phyloP scores from a whole-genome alignment of 2,888 invertebrate genomes.

The Quadriops clusia region DNA sequence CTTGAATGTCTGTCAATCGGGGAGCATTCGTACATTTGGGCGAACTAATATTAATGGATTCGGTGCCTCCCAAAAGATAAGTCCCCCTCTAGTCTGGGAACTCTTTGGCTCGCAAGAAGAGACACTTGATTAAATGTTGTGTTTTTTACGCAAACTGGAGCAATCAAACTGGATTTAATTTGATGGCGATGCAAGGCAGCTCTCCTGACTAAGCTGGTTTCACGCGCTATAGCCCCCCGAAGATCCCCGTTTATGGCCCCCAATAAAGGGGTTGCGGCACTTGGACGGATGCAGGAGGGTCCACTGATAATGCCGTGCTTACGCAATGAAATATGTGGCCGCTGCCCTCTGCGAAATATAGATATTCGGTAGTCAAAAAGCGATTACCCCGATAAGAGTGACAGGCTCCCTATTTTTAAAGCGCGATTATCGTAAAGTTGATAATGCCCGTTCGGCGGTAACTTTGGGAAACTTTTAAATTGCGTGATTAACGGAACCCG shows the following conservation, averaged over 20 bases:
- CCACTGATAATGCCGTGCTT: constrained; percentile 18
- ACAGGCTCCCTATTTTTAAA: too few relatives aligned
- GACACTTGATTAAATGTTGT: constrained; percentile 17
- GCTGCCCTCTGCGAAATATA: too few relatives aligned
- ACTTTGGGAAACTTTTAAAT: too few relatives aligned
- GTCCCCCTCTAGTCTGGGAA: too few relatives aligned
- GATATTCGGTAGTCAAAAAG: too few relatives aligned
- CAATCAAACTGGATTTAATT: constrained; percentile 19
- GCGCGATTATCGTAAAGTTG: too few relatives aligned
- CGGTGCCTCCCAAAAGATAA: constrained; percentile 24
- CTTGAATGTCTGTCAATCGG: too few relatives aligned
- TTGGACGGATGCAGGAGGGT: constrained; percentile 14
- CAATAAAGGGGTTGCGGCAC: constrained; percentile 16
- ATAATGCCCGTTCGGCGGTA: too few relatives aligned
- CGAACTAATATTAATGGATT: constrained; percentile 26
- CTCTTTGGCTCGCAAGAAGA: too few relatives aligned
- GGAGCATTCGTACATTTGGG: too few relatives aligned
- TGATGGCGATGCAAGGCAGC: constrained; percentile 15
- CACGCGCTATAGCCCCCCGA: constrained; percentile 18
- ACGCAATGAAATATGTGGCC: constrained; percentile 21
- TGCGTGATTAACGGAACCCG: too few relatives aligned
- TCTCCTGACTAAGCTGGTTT: constrained; percentile 17
- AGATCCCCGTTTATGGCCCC: constrained; percentile 20
- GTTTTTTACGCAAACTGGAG: constrained; percentile 16
- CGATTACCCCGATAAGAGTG: too few relatives aligned